Percentiles rank a stretch among this genome's conserved stretches.
These are phyloP conservation scores for Lepus americanus DNA, from an alignment of 2,113 vertebrate genomes.

Conservation along the genomic window DNA sequence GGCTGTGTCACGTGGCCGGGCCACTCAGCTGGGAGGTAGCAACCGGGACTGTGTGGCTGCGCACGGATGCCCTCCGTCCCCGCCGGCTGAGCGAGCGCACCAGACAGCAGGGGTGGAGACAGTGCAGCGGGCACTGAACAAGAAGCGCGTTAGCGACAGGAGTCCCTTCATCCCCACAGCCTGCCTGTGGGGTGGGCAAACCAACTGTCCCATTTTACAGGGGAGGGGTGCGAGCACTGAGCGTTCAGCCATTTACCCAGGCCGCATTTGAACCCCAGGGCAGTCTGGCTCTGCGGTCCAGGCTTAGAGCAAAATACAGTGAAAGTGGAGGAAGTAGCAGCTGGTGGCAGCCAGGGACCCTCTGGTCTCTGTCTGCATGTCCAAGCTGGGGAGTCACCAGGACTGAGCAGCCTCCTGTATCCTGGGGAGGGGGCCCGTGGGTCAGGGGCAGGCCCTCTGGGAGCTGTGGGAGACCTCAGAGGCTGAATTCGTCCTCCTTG, in stretches of 20 bases:
- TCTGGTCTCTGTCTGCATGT: neutral
- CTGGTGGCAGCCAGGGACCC: neutral
- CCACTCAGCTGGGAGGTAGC: neutral
- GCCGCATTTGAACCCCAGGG: neutral
- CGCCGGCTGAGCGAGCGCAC: neutral
- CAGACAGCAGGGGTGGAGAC: too few relatives aligned
- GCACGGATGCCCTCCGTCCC: neutral
- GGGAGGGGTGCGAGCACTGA: neutral
- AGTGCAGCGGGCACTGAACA: too few relatives aligned
- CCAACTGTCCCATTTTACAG: neutral
- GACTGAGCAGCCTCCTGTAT: neutral
- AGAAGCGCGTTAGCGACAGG: too few relatives aligned
- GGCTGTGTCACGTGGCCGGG: neutral
- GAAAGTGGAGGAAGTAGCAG: neutral
- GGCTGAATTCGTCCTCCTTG: neutral
- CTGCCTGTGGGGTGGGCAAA: neutral
- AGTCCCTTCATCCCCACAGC: neutral
- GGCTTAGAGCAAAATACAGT: neutral
- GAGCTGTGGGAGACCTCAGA: too few relatives aligned
- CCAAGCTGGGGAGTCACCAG: neutral
- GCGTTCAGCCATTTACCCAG: neutral
- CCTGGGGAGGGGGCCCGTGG: neutral
- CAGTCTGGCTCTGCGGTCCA: neutral
- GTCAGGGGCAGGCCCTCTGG: too few relatives aligned
- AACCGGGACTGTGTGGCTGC: neutral